A percentile compares a stretch with the other conserved stretches of the same genome.
These are phyloP conservation scores for Rutilus rutilus DNA, from an alignment of 2,113 vertebrate species.

Conservation along the genomic window DNA sequence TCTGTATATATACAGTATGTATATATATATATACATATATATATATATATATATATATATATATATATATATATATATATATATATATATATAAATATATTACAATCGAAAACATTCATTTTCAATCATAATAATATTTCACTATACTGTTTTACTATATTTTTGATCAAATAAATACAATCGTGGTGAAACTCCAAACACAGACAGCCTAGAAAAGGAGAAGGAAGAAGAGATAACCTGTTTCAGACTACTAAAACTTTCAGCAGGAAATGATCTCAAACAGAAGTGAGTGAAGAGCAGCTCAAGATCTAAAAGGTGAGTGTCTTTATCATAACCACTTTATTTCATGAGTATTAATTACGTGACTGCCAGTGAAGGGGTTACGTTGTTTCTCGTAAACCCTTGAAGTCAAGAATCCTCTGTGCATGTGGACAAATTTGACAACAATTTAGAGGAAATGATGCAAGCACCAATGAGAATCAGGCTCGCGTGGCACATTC, in stretches of 20 bases:
- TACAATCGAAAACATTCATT: no score
- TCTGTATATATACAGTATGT: no score
- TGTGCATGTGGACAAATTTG: constrained; percentile 32
- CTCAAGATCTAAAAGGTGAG: background rate
- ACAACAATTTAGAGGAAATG: constrained; percentile 35
- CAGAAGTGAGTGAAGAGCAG: background rate
- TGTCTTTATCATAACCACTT: background rate
- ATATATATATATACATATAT: no score
- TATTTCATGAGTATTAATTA: constrained; percentile 7
- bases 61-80: no score
- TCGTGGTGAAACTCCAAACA: background rate
- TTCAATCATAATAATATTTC: no score
- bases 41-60: no score
- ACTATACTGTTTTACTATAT: background rate
- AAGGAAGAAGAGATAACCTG: no score
- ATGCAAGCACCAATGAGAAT: constrained; percentile 37
- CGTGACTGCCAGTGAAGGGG: background rate
- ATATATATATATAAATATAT: no score
- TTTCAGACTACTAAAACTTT: background rate
- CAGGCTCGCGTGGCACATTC: constrained; percentile 27
- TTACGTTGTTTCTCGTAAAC: constrained; percentile 17
- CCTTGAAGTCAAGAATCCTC: background rate
- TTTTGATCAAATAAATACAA: background rate
- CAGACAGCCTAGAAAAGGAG: background rate
- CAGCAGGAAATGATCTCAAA: background rate